A percentile compares a stretch with the other conserved stretches of the same genome.
These are phyloP conservation scores for Cochlearius cochlearius DNA, from an alignment of 2,113 vertebrate species.

Conservation along the genomic window DNA sequence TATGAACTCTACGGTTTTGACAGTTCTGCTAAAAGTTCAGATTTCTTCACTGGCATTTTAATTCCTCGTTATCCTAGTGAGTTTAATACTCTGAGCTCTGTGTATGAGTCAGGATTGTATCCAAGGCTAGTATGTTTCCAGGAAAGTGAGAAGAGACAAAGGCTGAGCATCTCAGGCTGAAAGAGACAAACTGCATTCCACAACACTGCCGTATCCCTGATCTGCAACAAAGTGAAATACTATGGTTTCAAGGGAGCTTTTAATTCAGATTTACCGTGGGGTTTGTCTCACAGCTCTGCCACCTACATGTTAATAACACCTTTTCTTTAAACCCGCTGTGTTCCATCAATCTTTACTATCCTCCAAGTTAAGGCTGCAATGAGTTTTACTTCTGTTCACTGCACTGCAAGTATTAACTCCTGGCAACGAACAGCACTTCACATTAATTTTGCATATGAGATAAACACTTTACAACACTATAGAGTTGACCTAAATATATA, in stretches of 20 bases:
- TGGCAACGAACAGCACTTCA: neutral
- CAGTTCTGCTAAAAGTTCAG: neutral
- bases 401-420: neutral
- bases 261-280: neutral
- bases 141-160: constrained; percentile 80
- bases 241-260: neutral
- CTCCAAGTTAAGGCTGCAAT: neutral
- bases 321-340: neutral
- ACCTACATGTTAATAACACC: neutral
- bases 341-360: neutral
- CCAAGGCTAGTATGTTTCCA: constrained; percentile 74
- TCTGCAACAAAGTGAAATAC: neutral
- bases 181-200: constrained; percentile 76
- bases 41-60: neutral
- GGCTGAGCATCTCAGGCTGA: constrained; percentile 82
- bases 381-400: neutral
- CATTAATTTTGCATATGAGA: neutral
- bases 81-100: neutral
- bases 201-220: constrained; percentile 26
- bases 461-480: neutral
- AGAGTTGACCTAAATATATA: neutral
- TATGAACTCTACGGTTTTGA: neutral
- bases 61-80: neutral
- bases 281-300: neutral
- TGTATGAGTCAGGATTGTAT: constrained; percentile 81